Evolutionary conservation across 2,797 vertebrate species (phyloP).

Genomic region (Anisognathus igniventris): DNA sequence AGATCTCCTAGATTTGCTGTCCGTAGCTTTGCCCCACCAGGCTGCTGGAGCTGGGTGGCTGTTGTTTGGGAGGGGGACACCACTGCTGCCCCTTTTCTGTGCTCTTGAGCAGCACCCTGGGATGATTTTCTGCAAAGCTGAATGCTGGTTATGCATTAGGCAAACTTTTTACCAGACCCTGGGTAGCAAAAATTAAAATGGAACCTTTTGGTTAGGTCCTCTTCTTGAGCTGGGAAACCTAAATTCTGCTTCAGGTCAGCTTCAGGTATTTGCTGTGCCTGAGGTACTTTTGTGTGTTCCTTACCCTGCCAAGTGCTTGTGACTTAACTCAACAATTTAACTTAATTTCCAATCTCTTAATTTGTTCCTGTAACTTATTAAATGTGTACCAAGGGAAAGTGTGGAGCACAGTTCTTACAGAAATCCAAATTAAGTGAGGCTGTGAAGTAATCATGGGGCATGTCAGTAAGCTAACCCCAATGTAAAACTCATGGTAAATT

Average conservation of each 20-base stretch:
- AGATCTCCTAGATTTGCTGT: rapidly evolving
- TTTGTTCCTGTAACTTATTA: background rate
- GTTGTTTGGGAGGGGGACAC: rapidly evolving
- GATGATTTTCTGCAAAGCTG: background rate
- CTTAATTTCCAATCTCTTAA: background rate
- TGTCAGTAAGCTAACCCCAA: background rate
- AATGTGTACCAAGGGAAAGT: background rate
- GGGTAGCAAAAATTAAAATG: background rate
- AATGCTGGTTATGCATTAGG: background rate
- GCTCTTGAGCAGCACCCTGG: rapidly evolving
- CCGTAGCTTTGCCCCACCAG: rapidly evolving
- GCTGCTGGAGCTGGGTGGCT: background rate
- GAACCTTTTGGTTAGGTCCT: background rate
- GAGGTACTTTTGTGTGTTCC: background rate
- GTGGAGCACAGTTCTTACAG: background rate
- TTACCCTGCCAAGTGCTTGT: background rate
- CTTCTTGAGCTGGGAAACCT: background rate
- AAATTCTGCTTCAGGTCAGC: background rate
- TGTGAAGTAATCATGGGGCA: background rate
- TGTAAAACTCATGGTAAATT: background rate
- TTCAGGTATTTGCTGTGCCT: background rate
- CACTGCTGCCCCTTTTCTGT: rapidly evolving
- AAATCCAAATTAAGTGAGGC: background rate
- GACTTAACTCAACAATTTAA: background rate
- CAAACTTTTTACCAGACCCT: background rate